These are phyloP conservation scores for Leucopternis melanops DNA, from an alignment of 2,113 vertebrate species.

Conservation along the genomic window DNA sequence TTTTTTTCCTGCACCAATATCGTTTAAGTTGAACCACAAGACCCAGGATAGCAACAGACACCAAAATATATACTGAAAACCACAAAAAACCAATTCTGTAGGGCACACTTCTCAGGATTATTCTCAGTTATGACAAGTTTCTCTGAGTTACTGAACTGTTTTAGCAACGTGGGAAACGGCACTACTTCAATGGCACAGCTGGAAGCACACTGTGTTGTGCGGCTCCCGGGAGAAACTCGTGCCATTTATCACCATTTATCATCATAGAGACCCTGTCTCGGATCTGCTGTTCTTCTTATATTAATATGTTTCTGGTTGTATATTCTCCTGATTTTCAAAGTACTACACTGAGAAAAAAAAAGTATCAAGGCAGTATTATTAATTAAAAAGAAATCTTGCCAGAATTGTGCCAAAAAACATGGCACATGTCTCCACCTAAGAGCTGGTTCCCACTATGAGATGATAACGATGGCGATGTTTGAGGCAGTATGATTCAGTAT, in stretches of 20 bases:
- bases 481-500: background rate
- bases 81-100: background rate
- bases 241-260: too few species aligned
- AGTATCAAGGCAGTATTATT: background rate
- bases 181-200: background rate
- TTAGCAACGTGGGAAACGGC: background rate
- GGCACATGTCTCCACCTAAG: too few species aligned
- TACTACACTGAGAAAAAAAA: background rate
- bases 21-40: background rate
- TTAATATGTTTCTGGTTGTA: background rate
- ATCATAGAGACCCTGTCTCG: background rate
- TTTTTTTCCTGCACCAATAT: background rate
- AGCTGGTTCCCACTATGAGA: background rate
- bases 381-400: background rate
- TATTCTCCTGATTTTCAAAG: background rate
- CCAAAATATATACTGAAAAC: background rate
- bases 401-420: background rate
- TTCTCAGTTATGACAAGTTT: background rate
- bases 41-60: background rate
- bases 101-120: background rate
- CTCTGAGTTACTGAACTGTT: background rate
- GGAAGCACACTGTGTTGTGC: background rate
- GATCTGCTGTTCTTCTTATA: background rate
- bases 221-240: accelerated
- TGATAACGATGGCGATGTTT: accelerated